Base-by-base conservation (phyloP, 2,888 invertebrate genomes). In the Punctoribates punctum region DNA sequence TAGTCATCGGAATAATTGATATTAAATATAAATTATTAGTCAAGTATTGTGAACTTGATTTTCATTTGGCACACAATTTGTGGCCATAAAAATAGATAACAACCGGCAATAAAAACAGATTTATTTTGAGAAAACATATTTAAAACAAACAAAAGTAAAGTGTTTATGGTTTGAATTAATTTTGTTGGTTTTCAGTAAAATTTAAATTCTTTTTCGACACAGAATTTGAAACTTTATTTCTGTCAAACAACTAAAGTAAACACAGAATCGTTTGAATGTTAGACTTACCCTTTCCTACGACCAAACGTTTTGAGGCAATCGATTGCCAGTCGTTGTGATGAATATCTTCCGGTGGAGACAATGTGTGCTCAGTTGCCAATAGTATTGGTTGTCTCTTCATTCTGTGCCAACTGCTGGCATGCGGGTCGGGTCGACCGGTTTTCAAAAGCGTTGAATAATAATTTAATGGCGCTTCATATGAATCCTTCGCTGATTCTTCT, bases 401-500 rank as follows among this genome's bases (percentile, higher is more conserved):
- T 17, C 20, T 54, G n/a, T 54, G 20, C 54, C 3, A 34, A 34
- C 8, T n/a, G n/a, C n/a, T 54, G 15, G 54, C n/a, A 48, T 48
- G 46, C 46, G 46, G 17, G 46, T 48, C 54, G 54, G 54, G 54
- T 54, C 8, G 6, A n/a, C 54, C 54, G 54, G 54, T 17, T 15
- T n/a, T 48, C 15, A 2, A 17, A 48, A 17, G 48, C 17, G 15
- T 48, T 13, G 48, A 54, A 54, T 54, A 54, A 54, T 20, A 54
- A n/a, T 20, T 17, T 54, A 54, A 54, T 54, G 54, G 54, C 54
- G 54, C 34, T n/a, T 54, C 54, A 15, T 48, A 13, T 17, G 17
- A 54, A 54, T 54, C 54, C 54, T 54, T 54, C 54, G 54, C 54
- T 54, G 54, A 54, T 54, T 54, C 54, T 54, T 54, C 54, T 34